These are phyloP conservation scores for Lithophane ornitopus DNA, from an alignment of 2,888 invertebrate species.

Conservation along the genomic window DNA sequence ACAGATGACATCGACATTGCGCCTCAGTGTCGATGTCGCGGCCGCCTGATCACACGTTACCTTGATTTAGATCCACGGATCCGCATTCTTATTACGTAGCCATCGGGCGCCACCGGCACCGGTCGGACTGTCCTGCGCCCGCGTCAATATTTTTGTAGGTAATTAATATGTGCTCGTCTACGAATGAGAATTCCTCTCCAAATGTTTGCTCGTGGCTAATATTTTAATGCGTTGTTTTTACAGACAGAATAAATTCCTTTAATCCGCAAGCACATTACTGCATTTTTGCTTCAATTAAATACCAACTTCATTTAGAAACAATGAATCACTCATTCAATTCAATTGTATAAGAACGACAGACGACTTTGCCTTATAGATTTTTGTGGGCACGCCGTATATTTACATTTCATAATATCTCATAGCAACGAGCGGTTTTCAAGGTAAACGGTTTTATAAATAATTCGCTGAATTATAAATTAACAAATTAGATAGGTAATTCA, in stretches of 20 bases:
- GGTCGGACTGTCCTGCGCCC: slow-evolving; percentile 76
- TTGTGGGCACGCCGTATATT: slow-evolving; percentile 71
- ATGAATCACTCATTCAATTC: slow-evolving; percentile 62
- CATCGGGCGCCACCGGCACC: slow-evolving; percentile 84
- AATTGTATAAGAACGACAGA: slow-evolving; percentile 45
- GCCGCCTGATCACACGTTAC: slow-evolving; percentile 82
- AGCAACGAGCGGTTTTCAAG: slow-evolving; percentile 85
- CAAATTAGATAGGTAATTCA: slow-evolving; percentile 77
- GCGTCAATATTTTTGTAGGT: slow-evolving; percentile 88
- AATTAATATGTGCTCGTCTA: slow-evolving; percentile 83
- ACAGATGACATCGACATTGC: slow-evolving; percentile 69
- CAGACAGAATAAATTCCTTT: slow-evolving; percentile 45
- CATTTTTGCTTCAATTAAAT: slow-evolving; percentile 58
- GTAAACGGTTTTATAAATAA: slow-evolving; percentile 83
- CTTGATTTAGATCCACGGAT: slow-evolving; percentile 88
- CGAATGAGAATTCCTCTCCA: slow-evolving; percentile 76
- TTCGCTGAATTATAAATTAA: slow-evolving; percentile 80
- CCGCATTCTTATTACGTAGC: slow-evolving; percentile 88
- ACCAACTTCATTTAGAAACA: slow-evolving; percentile 52
- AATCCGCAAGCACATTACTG: slow-evolving; percentile 54
- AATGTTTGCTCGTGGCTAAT: slow-evolving; percentile 74
- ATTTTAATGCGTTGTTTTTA: slow-evolving; percentile 53
- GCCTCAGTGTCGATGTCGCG: slow-evolving; percentile 73
- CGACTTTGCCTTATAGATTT: slow-evolving; percentile 55
- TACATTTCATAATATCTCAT: slow-evolving; percentile 81